These are phyloP conservation scores for Phymanthus crucifer DNA, from an alignment of 92 coral and sea anemone genomes.

Conservation along the genomic window DNA sequence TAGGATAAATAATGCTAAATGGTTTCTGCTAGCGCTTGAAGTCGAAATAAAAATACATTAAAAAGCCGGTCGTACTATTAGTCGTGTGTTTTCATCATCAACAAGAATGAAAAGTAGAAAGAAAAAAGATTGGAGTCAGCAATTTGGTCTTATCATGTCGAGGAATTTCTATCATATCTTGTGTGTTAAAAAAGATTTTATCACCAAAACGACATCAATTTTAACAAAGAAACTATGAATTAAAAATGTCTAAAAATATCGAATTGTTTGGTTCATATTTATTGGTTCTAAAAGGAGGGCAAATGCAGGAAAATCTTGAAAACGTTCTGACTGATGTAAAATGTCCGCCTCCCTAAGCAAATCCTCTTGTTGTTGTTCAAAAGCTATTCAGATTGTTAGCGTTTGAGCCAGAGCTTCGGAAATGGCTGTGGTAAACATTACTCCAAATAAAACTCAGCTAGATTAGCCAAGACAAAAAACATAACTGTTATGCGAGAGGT, in stretches of 20 bases:
- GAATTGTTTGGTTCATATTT: background rate
- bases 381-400: constrained; percentile 7
- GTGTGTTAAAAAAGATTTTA: background rate
- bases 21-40: background rate
- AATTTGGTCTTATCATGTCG: background rate
- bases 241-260: background rate
- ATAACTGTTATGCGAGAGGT: constrained; percentile 11
- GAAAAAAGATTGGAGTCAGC: background rate
- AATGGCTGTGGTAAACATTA: background rate
- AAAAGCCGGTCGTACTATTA: background rate
- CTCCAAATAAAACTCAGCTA: background rate
- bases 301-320: background rate
- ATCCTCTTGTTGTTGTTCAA: background rate
- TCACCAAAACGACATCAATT: background rate
- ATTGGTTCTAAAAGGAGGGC: background rate
- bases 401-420: constrained; percentile 3
- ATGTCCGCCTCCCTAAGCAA: background rate
- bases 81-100: background rate
- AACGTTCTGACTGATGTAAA: background rate
- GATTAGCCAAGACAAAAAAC: background rate
- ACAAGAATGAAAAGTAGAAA: background rate
- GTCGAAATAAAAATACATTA: background rate
- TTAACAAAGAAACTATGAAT: background rate
- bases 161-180: background rate
- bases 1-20: background rate